Conservation (phyloP, 1,140 invertebrate species). For the Platorchestia sp. region DNA sequence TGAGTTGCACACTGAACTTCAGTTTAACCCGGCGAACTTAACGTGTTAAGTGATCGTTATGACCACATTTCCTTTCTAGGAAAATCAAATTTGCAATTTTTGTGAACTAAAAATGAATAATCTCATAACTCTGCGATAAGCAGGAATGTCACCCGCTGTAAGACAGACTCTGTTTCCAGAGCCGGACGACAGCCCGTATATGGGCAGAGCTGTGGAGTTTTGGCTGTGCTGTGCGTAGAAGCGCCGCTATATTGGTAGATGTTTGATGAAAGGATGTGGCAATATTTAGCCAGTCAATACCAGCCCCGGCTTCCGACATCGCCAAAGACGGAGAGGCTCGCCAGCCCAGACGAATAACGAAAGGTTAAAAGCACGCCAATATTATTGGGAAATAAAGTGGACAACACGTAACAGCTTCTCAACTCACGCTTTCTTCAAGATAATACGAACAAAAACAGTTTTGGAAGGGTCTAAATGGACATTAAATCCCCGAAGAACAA, state of each 20-base stretch:
- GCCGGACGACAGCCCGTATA: neutral
- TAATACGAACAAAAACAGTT: neutral
- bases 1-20: too few relatives aligned
- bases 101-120: too few relatives aligned
- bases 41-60: too few relatives aligned
- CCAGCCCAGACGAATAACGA: neutral
- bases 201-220: neutral
- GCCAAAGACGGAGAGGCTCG: neutral
- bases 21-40: too few relatives aligned
- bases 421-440: neutral
- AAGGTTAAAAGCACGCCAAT: neutral
- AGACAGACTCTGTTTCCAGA: neutral
- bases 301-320: constrained; percentile 27
- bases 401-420: neutral
- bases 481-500: neutral
- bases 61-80: too few relatives aligned
- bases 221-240: neutral
- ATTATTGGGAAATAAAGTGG: neutral
- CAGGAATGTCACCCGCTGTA: neutral
- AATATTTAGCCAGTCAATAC: constrained; percentile 53
- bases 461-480: neutral
- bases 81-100: too few relatives aligned
- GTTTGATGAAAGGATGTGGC: constrained; percentile 54
- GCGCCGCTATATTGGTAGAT: constrained; percentile 35
- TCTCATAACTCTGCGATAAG: too few relatives aligned